Evolutionary conservation across 2,113 vertebrate species (phyloP).

Genomic region (Eleginops maclovinus): DNA sequence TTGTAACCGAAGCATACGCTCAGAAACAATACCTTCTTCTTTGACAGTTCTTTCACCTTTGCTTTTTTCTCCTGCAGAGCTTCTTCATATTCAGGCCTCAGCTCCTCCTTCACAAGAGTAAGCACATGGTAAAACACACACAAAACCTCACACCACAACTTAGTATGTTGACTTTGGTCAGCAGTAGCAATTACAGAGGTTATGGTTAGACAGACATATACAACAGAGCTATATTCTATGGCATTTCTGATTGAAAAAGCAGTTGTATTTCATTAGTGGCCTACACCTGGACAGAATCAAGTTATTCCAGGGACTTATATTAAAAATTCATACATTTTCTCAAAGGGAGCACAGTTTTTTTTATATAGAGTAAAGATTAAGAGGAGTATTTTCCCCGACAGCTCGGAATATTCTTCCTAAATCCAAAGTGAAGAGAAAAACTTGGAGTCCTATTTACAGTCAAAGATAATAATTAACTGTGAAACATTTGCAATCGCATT

Average conservation of each 20-base stretch:
- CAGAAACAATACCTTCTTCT: conserved; percentile 63
- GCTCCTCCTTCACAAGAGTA: conserved; percentile 65
- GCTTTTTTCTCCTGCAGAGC: conserved; percentile 75
- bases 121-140: neutral
- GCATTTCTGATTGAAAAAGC: neutral
- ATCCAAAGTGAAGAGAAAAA: neutral
- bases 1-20: neutral
- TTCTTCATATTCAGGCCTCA: conserved; percentile 79
- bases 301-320: neutral
- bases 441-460: no score
- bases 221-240: neutral
- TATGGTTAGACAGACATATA: neutral
- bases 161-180: neutral
- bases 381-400: neutral
- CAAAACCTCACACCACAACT: neutral
- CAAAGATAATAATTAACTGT: no score
- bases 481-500: no score
- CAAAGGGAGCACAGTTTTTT: no score
- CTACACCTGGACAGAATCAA: neutral
- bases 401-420: neutral
- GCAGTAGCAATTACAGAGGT: neutral
- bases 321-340: neutral
- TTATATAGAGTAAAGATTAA: neutral
- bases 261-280: neutral
- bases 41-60: conserved; percentile 59